phyloP scores from a whole-genome alignment of 2,113 vertebrate species.

The Callithrix jacchus region DNA sequence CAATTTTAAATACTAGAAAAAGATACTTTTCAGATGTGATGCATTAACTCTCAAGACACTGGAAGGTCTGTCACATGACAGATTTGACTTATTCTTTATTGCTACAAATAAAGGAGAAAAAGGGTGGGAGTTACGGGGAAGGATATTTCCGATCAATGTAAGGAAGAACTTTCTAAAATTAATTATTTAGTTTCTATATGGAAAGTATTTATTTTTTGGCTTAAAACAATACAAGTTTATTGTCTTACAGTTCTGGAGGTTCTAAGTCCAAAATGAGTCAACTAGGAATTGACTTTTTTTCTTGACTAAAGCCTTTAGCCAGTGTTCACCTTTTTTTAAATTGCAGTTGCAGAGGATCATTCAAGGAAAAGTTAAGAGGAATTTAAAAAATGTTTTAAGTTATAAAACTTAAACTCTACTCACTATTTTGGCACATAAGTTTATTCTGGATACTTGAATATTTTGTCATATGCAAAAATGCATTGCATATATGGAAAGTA shows the following conservation, averaged over 20 bases:
- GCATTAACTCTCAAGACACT: background rate
- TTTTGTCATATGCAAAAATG: background rate
- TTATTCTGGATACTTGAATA: background rate
- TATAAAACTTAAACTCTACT: conserved; percentile 2
- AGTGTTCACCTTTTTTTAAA: background rate
- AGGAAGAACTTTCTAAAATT: background rate
- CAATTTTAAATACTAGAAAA: background rate
- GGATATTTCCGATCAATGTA: background rate
- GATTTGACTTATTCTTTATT: background rate
- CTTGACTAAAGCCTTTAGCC: background rate
- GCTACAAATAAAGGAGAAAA: background rate
- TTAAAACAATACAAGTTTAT: background rate
- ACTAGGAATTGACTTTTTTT: background rate
- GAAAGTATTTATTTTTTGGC: no score
- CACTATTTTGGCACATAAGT: background rate
- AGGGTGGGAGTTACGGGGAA: background rate
- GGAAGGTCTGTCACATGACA: background rate
- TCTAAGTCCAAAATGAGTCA: background rate
- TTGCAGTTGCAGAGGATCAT: background rate
- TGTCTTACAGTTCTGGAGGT: background rate
- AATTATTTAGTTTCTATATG: background rate
- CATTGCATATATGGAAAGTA: background rate
- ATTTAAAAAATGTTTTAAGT: background rate
- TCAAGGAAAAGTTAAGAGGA: conserved; percentile 23
- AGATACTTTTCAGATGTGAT: background rate